These are phyloP conservation scores for Philhelius pedissequus DNA, from an alignment of 2,888 invertebrate species.

Conservation along the genomic window DNA sequence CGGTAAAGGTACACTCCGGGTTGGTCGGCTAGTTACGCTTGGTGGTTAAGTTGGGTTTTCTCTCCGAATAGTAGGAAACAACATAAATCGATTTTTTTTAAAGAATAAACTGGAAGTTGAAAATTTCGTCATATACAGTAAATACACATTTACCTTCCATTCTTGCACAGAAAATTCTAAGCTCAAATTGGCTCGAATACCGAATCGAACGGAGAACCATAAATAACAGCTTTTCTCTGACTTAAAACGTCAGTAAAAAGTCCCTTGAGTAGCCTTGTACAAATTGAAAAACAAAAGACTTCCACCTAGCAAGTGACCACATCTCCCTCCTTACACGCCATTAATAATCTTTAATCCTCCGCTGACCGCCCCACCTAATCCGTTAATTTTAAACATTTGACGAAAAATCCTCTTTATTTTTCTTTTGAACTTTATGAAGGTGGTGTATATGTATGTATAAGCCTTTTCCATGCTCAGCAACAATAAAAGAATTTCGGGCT, in stretches of 20 bases:
- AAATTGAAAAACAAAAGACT: slow-evolving; percentile 50
- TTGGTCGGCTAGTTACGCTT: no score
- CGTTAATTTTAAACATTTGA: slow-evolving; percentile 18
- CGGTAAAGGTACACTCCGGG: no score
- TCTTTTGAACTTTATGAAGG: background rate
- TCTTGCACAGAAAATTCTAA: no score
- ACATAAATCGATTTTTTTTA: no score
- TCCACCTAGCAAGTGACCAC: slow-evolving; percentile 58
- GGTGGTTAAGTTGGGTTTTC: no score
- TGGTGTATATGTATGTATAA: no score
- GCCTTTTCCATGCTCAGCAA: background rate
- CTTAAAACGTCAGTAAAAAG: background rate
- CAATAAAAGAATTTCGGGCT: no score
- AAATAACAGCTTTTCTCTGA: slow-evolving; percentile 43
- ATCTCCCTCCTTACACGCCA: slow-evolving; percentile 35
- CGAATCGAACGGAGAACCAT: background rate
- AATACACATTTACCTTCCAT: background rate
- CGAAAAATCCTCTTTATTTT: slow-evolving; percentile 42
- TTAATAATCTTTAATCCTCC: slow-evolving; percentile 36
- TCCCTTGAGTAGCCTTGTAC: slow-evolving; percentile 29
- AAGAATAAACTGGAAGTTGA: no score
- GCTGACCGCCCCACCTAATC: slow-evolving; percentile 29
- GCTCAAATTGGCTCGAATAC: no score
- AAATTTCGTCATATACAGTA: no score
- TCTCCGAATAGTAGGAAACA: no score